Evolutionary conservation across 2,113 vertebrate species (phyloP).

Genomic region (Anolis carolinensis): DNA sequence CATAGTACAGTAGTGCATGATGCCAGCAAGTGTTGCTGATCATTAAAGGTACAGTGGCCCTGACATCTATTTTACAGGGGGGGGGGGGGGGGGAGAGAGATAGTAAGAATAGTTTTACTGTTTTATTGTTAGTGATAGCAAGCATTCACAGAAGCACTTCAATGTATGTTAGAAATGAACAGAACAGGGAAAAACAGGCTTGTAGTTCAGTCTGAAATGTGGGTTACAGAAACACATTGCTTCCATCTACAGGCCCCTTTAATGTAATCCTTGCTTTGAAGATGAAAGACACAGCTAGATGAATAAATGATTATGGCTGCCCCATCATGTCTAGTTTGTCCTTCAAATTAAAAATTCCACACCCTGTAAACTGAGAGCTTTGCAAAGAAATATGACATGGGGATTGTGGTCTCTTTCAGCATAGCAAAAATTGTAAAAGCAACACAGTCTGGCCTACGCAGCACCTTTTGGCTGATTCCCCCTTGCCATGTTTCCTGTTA

Average conservation of each 20-base stretch:
- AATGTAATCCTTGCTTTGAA: background rate
- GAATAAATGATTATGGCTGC: background rate
- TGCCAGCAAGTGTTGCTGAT: too few relatives aligned
- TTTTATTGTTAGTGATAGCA: background rate
- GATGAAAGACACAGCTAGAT: background rate
- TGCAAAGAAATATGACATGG: background rate
- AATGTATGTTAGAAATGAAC: background rate
- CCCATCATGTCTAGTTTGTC: background rate
- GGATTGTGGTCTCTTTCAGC: background rate
- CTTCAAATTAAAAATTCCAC: background rate
- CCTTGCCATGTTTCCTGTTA: background rate
- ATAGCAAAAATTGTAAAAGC: background rate
- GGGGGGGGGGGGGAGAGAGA: too few relatives aligned
- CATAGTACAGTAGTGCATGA: too few relatives aligned
- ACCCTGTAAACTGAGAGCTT: background rate
- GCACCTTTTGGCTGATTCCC: background rate
- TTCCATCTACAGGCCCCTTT: background rate
- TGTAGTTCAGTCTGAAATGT: background rate
- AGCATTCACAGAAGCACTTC: background rate
- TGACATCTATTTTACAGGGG: too few relatives aligned
- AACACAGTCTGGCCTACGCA: background rate
- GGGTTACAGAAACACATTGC: background rate
- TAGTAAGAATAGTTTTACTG: background rate
- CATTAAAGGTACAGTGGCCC: too few relatives aligned
- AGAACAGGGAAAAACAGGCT: background rate